Evolutionary conservation across 2,113 vertebrate species (phyloP), one percentile per base, ranked within the genome.

Genomic region (Epinephelus moara): DNA sequence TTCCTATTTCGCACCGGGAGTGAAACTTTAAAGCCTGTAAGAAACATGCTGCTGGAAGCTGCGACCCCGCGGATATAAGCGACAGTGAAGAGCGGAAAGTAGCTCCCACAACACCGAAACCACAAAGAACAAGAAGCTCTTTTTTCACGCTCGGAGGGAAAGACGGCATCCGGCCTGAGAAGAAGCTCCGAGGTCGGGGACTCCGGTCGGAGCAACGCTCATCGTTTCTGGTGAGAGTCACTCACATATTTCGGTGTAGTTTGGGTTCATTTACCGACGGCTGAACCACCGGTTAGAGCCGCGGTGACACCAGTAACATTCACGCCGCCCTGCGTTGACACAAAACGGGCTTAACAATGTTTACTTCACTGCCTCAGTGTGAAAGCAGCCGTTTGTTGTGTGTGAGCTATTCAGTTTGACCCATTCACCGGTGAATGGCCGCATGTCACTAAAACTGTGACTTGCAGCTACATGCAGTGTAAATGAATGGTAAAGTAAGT

Each of bases 141-240:
- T 45, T 61, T 68, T 81, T 49, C 76, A 89, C 89, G 61, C 78
- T 64, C 92, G 85, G 76, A 85, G 75, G 79, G 74, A 89, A 94
- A 91, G 90, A 94, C 94, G 93, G 92, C 92, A 83, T 94, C 93
- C 94, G 93, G 94, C 88, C 89, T 88, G 90, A 92, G 80, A 79
- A 94, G 92, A 93, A 92, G 92, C 93, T 94, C 92, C 68, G 94
- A 93, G 93, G 93, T 93, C 79, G 92, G 94, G 94, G 94, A 93
- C 77, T 88, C 91, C 64, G 91, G 88, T 87, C 92, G 89, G 89
- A 93, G 82, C 89, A 89, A 33, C 90, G 83, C 75, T 64, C 88
- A 73, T 86, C 93, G 93, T 86, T 94, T 95, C 94, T 95, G 94
- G 94, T 94, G 85, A 92, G 94, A 55, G 33, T 49, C 45, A 3